These are phyloP conservation scores for Adrianichthys oophorus DNA, from an alignment of 2,797 vertebrate species.

Conservation along the genomic window DNA sequence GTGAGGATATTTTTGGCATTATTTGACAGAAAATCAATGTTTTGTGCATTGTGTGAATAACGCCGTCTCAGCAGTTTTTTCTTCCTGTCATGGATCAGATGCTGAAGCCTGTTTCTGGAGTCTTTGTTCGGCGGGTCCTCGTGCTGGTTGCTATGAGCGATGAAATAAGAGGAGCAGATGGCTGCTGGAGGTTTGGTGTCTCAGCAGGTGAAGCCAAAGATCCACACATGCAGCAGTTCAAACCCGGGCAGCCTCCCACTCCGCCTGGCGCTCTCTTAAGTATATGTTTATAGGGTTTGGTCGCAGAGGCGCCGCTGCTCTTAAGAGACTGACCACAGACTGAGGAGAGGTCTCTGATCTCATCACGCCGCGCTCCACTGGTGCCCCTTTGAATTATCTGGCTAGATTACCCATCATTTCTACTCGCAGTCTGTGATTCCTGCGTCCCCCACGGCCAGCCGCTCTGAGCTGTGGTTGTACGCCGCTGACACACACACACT, in stretches of 20 bases:
- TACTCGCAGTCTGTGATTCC: constrained; percentile 39
- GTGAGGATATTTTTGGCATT: constrained; percentile 7
- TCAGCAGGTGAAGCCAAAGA: constrained; percentile 80
- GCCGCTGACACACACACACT: constrained; percentile 7
- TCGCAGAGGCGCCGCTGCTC: constrained; percentile 2
- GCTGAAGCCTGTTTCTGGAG: constrained; percentile 28
- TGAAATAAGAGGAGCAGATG: constrained; percentile 80
- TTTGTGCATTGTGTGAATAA: background rate
- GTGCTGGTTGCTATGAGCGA: constrained; percentile 66
- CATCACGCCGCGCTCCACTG: constrained; percentile 45
- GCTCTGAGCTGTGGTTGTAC: constrained; percentile 11
- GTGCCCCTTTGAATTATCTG: constrained; percentile 50
- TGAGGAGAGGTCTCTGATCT: constrained; percentile 54
- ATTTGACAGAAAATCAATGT: constrained; percentile 2
- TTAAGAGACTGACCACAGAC: constrained; percentile 39
- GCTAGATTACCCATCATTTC: constrained; percentile 57
- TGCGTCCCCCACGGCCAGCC: constrained; percentile 12
- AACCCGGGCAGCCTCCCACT: constrained; percentile 45
- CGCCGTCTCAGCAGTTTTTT: constrained; percentile 30
- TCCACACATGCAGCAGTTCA: constrained; percentile 51
- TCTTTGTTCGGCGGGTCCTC: constrained; percentile 66
- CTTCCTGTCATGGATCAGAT: constrained; percentile 33
- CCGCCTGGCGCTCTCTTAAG: constrained; percentile 22
- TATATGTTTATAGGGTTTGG: constrained; percentile 41
- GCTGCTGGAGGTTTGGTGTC: constrained; percentile 72